phyloP scores from a whole-genome alignment of 2,113 vertebrate genomes.

The Gorsachius goisagi region DNA sequence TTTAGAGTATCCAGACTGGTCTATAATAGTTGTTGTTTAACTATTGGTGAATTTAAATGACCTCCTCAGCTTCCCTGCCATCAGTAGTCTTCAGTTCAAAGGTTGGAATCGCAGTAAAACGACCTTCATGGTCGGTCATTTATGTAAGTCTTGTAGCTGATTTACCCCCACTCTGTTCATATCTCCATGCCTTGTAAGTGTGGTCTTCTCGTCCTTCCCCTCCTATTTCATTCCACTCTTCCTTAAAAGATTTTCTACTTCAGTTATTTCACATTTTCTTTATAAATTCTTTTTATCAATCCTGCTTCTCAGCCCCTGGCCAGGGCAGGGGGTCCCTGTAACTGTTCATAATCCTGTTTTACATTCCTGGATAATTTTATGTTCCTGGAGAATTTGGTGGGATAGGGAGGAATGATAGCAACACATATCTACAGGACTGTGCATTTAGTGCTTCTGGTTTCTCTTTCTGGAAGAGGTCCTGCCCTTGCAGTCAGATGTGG shows the following conservation, averaged over 20 bases:
- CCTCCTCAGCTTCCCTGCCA: background rate
- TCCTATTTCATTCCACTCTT: background rate
- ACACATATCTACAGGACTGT: fast-evolving
- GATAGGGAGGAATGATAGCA: background rate
- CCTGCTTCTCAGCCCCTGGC: background rate
- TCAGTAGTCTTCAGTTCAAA: background rate
- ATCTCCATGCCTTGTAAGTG: background rate
- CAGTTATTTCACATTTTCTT: background rate
- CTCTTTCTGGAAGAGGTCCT: background rate
- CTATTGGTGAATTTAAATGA: background rate
- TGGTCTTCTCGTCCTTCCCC: background rate
- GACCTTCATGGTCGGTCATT: background rate
- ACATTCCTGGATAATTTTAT: background rate
- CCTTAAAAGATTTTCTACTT: background rate
- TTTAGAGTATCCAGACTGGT: background rate
- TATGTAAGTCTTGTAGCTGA: background rate
- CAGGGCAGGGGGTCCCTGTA: background rate
- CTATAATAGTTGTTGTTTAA: background rate
- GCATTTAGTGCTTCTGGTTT: background rate
- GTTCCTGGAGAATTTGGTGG: background rate
- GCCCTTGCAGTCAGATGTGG: background rate
- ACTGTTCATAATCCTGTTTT: background rate
- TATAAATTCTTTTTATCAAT: background rate
- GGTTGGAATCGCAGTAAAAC: background rate
- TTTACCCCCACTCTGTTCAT: background rate